Percentiles rank a stretch among this genome's conserved stretches.
Evolutionary conservation across 2,888 invertebrate species (phyloP).

Genomic region (Andrena marginata): DNA sequence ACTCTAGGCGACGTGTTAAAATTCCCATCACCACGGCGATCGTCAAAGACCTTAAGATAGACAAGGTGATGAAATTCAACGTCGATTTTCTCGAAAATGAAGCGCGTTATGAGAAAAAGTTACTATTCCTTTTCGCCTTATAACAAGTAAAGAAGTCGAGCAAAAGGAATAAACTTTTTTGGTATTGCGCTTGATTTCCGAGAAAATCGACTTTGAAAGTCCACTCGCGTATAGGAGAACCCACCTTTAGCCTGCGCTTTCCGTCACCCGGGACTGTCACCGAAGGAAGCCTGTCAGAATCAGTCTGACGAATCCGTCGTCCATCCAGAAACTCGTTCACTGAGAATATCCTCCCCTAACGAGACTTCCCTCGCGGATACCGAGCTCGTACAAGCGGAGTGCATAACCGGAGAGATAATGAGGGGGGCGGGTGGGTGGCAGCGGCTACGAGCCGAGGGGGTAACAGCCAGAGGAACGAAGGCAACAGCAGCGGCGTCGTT

Average conservation of each 20-base stretch:
- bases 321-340: not conserved
- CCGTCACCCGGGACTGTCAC: not conserved
- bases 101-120: too few species aligned
- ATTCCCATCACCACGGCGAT: too few species aligned
- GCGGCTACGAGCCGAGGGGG: constrained; percentile 4
- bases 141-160: too few species aligned
- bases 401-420: constrained; percentile 45
- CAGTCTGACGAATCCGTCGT: not conserved
- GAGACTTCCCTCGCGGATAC: constrained; percentile 5
- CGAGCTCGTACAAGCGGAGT: constrained; percentile 6
- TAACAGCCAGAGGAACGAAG: constrained; percentile 43
- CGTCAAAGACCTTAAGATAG: too few species aligned
- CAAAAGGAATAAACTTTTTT: not conserved
- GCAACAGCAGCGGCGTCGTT: constrained; percentile 34
- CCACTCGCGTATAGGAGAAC: too few species aligned
- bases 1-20: too few species aligned
- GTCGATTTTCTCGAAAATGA: too few species aligned
- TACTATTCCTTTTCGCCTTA: too few species aligned
- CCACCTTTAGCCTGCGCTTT: too few species aligned
- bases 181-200: too few species aligned
- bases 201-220: too few species aligned
- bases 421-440: constrained; percentile 8
- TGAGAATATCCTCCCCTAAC: constrained; percentile 38
- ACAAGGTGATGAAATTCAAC: too few species aligned
- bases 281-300: not conserved